Percentiles rank a stretch among this genome's conserved stretches.
Evolutionary conservation across 2,797 vertebrate genomes (phyloP).

Genomic region (Platalea minor): DNA sequence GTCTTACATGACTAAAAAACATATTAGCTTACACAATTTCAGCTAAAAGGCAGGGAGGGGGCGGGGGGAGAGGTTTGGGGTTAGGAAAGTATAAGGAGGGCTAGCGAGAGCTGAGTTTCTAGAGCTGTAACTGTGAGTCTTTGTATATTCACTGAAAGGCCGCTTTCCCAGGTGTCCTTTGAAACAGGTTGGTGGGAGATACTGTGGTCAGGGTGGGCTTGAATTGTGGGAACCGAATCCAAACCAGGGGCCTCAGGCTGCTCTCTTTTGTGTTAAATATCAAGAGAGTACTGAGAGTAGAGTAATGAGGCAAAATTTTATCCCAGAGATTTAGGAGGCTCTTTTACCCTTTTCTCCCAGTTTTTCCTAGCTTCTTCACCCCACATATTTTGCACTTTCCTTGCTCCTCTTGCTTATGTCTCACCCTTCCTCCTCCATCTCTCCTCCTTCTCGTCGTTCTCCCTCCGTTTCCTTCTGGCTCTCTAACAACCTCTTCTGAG

Average conservation of each 20-base stretch:
- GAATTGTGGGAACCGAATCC: neutral
- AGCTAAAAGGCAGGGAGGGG: neutral
- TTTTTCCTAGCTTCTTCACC: neutral
- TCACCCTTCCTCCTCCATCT: neutral
- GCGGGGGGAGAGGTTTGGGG: neutral
- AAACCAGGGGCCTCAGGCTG: neutral
- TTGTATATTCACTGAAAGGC: neutral
- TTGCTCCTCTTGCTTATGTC: neutral
- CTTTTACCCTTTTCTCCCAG: neutral
- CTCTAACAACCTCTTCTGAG: neutral
- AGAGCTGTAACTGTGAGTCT: neutral
- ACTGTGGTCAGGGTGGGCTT: neutral
- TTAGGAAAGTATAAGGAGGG: neutral
- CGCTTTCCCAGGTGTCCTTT: neutral
- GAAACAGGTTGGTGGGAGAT: neutral
- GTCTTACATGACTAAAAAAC: neutral
- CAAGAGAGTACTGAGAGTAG: neutral
- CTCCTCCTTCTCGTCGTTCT: accelerated
- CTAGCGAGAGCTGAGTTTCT: neutral
- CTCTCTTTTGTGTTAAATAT: neutral
- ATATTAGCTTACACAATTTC: neutral
- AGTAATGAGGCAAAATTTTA: neutral
- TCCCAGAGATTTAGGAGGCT: neutral
- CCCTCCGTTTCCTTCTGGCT: neutral
- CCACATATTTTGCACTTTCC: neutral